phyloP scores from a whole-genome alignment of 2,113 vertebrate genomes.

The Python bivittatus region DNA sequence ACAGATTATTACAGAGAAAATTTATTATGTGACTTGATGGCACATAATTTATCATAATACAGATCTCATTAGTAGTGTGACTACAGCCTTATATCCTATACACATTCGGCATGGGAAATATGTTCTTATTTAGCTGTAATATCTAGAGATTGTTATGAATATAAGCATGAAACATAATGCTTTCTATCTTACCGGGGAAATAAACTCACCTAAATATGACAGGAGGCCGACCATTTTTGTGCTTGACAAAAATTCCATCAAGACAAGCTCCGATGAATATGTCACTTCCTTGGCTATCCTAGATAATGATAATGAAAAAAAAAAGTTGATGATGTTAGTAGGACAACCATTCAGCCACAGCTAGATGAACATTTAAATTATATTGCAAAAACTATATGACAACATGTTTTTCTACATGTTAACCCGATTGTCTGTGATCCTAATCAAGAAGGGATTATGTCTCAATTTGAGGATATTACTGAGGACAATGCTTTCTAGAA shows the following conservation, averaged over 20 bases:
- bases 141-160: background rate
- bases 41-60: background rate
- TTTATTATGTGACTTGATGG: background rate
- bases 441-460: background rate
- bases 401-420: background rate
- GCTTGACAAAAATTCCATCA: slow-evolving; percentile 94
- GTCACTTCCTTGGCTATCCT: slow-evolving; percentile 94
- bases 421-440: background rate
- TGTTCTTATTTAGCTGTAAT: background rate
- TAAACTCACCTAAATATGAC: slow-evolving; percentile 85
- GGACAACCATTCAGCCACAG: background rate
- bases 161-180: background rate
- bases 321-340: background rate
- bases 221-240: slow-evolving; percentile 89
- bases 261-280: slow-evolving; percentile 91
- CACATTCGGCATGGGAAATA: background rate
- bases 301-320: slow-evolving; percentile 37
- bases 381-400: background rate
- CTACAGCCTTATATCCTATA: background rate
- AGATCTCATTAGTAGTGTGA: background rate
- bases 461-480: background rate
- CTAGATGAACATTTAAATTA: background rate
- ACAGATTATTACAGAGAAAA: background rate
- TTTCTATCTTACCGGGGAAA: background rate
- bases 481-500: background rate